Evolutionary conservation across 2,888 invertebrate species (phyloP).

Genomic region (Seladonia tumulorum): DNA sequence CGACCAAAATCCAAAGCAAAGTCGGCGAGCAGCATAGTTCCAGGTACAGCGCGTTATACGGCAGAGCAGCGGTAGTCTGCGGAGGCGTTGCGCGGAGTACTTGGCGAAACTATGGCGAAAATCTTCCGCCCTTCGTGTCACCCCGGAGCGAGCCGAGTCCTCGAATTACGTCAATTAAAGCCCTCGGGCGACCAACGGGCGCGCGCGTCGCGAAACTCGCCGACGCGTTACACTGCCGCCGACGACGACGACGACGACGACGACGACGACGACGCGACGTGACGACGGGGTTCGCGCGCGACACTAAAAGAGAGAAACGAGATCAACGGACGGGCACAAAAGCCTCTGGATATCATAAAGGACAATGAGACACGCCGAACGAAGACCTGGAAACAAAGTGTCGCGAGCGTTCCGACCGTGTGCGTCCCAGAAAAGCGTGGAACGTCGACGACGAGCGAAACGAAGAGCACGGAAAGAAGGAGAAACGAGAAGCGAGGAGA

Average conservation of each 20-base stretch:
- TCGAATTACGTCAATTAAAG: conserved; percentile 26
- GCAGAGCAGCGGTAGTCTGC: background rate
- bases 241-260: background rate
- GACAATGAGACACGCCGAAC: conserved; percentile 34
- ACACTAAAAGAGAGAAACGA: conserved; percentile 13
- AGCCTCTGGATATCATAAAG: conserved; percentile 42
- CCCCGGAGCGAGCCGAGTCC: background rate
- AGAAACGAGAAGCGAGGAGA: background rate
- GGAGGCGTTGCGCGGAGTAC: background rate
- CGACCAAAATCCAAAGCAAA: background rate
- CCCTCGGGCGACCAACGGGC: background rate
- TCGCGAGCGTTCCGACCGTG: background rate
- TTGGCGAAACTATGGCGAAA: background rate
- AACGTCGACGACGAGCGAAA: conserved; percentile 33
- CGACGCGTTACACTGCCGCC: background rate
- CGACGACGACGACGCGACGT: background rate
- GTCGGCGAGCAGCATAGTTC: background rate
- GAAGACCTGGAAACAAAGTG: conserved; percentile 33
- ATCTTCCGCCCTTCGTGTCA: background rate
- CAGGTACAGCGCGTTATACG: background rate
- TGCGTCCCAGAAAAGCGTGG: conserved; percentile 16
- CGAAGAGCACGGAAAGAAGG: background rate
- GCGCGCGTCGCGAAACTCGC: background rate
- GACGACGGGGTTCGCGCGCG: background rate
- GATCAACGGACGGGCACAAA: conserved; percentile 10